Percentiles rank a stretch among this genome's conserved stretches.
Conservation (phyloP, 2,797 vertebrate genomes). For the Eulemur coronatus region DNA sequence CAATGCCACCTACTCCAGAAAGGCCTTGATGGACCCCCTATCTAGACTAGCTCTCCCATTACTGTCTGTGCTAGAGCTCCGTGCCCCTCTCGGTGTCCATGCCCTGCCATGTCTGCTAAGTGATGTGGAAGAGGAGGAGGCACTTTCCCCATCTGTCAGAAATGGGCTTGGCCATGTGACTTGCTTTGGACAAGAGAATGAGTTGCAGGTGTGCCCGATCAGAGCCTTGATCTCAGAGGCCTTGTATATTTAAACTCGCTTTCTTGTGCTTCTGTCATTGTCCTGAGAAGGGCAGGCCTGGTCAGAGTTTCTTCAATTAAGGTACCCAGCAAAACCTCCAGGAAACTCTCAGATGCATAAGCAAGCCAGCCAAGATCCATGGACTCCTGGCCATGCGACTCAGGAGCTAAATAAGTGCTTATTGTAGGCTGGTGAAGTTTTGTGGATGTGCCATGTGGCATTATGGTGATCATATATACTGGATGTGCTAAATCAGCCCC, state of each 20-base stretch:
- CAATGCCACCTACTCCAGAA: background rate
- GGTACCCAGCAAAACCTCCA: background rate
- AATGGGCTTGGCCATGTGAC: background rate
- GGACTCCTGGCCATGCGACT: background rate
- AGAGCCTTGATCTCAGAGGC: background rate
- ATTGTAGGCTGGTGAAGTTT: background rate
- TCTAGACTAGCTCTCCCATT: background rate
- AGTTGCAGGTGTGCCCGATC: background rate
- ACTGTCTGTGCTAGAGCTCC: background rate
- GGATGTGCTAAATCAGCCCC: background rate
- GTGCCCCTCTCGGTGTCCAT: background rate
- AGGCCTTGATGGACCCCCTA: background rate
- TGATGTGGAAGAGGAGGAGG: background rate
- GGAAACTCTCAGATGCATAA: background rate
- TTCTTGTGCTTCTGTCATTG: background rate
- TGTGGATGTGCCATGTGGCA: background rate
- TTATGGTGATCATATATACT: background rate
- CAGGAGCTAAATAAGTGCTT: background rate
- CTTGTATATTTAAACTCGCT: accelerated
- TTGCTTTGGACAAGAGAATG: background rate
- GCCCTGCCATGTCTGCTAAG: background rate
- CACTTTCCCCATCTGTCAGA: background rate
- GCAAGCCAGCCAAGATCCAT: background rate
- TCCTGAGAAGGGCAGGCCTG: background rate
- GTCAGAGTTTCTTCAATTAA: background rate